A percentile compares a stretch with the other conserved stretches of the same genome.
phyloP scores from a whole-genome alignment of 2,113 vertebrate species.

The Felis chaus region DNA sequence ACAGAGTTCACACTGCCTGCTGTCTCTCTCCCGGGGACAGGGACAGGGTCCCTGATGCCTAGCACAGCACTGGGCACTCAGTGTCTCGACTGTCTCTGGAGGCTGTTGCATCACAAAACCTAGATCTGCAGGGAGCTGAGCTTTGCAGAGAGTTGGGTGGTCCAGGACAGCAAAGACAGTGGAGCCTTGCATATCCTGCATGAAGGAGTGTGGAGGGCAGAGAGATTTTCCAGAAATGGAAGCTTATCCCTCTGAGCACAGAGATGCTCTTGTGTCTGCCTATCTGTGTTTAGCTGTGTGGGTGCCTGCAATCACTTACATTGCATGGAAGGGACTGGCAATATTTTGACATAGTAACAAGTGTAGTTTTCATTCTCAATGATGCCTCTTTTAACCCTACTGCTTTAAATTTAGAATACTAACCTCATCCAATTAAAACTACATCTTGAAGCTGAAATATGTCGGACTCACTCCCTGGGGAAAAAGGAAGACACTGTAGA shows the following conservation, averaged over 20 bases:
- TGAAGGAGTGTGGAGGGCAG: accelerated
- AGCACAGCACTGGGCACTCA: accelerated
- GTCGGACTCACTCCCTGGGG: neutral
- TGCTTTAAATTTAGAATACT: neutral
- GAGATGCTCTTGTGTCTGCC: neutral
- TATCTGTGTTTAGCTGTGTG: too few relatives aligned
- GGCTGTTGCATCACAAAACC: neutral
- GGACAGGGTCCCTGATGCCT: too few relatives aligned
- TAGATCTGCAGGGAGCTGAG: neutral
- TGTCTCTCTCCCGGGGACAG: neutral
- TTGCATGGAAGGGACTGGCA: neutral
- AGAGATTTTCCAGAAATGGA: neutral
- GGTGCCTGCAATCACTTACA: neutral
- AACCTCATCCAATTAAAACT: neutral
- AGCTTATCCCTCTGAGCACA: neutral
- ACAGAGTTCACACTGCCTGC: accelerated
- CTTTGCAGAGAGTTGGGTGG: too few relatives aligned
- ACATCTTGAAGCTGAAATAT: neutral
- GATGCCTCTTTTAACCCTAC: neutral
- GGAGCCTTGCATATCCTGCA: too few relatives aligned
- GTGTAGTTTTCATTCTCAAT: neutral
- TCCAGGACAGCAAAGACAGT: neutral
- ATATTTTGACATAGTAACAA: neutral
- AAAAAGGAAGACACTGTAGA: neutral
- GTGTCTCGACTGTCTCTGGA: neutral